A percentile compares a stretch with the other conserved stretches of the same genome.
These are phyloP conservation scores for zebrafish (Danio rerio) DNA, from an alignment of 2,113 vertebrate species.

Conservation along the genomic window GRCz12tu NC_133181.1:25773501-25774000, in stretches of 20 bases:
- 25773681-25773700: not conserved
- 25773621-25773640: slow-evolving; percentile 7
- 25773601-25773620: slow-evolving; percentile 28
- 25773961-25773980: not conserved
- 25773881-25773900: not conserved
- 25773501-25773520: slow-evolving; percentile 88
- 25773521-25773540: slow-evolving; percentile 76
- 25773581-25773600: slow-evolving; percentile 66
- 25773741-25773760: not conserved
- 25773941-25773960: not conserved
- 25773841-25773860: slow-evolving; percentile 13
- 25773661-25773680: slow-evolving; percentile 16
- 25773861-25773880: slow-evolving; percentile 30
- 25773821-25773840: slow-evolving; percentile 43
- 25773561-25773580: slow-evolving; percentile 83
- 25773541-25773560: slow-evolving; percentile 55
- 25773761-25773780: not conserved
- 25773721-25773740: not conserved
- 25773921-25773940: not conserved
- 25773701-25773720: not conserved
- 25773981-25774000: too few relatives aligned
- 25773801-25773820: slow-evolving; percentile 5
- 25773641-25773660: slow-evolving; percentile 52
- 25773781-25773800: slow-evolving; percentile 12
- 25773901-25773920: not conserved